Conservation (phyloP, 2,888 invertebrate genomes). For the Lasius platythorax region DNA sequence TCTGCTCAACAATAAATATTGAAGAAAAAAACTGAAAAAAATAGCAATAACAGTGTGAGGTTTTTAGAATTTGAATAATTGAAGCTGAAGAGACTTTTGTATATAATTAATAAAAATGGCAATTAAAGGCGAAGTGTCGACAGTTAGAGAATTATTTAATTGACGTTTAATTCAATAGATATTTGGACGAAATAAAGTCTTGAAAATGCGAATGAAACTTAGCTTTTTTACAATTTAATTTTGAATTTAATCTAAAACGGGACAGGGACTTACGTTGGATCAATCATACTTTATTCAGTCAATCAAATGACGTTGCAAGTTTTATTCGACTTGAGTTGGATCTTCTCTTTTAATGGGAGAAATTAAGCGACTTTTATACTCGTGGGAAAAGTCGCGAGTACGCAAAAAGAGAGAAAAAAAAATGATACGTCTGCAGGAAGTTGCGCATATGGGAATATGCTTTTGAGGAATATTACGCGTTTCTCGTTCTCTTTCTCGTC, state of each 20-base stretch:
- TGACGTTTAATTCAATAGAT: background rate
- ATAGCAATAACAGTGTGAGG: background rate
- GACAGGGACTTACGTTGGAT: background rate
- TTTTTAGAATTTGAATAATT: background rate
- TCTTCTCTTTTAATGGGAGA: background rate
- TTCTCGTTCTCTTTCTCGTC: conserved; percentile 12
- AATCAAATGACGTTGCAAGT: background rate
- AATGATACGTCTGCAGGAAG: conserved; percentile 25
- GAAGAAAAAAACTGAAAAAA: background rate
- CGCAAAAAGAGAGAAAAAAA: background rate
- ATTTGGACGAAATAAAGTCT: background rate
- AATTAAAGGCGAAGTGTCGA: background rate
- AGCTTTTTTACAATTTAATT: background rate
- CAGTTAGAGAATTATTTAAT: background rate
- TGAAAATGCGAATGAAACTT: background rate
- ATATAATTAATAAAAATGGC: background rate
- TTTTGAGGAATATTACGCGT: conserved; percentile 29
- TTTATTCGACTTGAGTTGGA: background rate
- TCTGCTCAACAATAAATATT: background rate
- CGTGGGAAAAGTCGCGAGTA: conserved; percentile 25
- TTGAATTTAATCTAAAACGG: background rate
- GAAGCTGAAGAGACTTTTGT: background rate
- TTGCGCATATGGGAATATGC: conserved; percentile 39
- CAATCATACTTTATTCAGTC: background rate
- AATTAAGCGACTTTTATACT: conserved; percentile 15